phyloP scores from a whole-genome alignment of 2,888 invertebrate genomes.

The Sussaba pulchella region DNA sequence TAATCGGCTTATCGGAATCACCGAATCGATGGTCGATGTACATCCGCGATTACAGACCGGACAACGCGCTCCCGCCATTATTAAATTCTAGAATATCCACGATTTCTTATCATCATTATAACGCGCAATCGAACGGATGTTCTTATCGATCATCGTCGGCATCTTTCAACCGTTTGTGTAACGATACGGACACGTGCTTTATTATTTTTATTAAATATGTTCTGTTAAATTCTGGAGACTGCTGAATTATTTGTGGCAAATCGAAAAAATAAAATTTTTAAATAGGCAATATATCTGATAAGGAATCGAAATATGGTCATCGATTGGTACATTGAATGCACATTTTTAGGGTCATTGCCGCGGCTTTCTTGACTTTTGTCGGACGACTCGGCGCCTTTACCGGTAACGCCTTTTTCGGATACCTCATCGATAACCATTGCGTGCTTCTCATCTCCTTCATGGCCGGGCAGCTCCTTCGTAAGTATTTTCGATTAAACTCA shows the following conservation, averaged over 20 bases:
- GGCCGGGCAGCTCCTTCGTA: constrained; percentile 89
- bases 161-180: constrained; percentile 16
- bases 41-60: background rate
- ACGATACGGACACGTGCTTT: constrained; percentile 2
- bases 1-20: constrained; percentile 31
- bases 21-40: constrained; percentile 28
- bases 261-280: too few relatives aligned
- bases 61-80: background rate
- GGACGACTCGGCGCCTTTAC: constrained; percentile 91
- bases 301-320: too few relatives aligned
- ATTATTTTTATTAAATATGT: too few relatives aligned
- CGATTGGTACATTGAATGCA: too few relatives aligned
- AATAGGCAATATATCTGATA: too few relatives aligned
- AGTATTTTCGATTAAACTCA: constrained; percentile 80
- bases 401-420: constrained; percentile 91
- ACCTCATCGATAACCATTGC: constrained; percentile 92
- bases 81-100: constrained; percentile 16
- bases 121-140: background rate
- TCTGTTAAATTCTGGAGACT: too few relatives aligned
- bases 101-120: background rate
- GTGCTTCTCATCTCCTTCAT: constrained; percentile 88
- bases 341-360: constrained; percentile 72
- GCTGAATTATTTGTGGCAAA: too few relatives aligned
- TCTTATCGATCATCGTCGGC: constrained; percentile 6
- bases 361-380: constrained; percentile 86